These are phyloP conservation scores for Himantopus leucocephalus DNA, from an alignment of 2,113 vertebrate genomes.

Conservation along the genomic window DNA sequence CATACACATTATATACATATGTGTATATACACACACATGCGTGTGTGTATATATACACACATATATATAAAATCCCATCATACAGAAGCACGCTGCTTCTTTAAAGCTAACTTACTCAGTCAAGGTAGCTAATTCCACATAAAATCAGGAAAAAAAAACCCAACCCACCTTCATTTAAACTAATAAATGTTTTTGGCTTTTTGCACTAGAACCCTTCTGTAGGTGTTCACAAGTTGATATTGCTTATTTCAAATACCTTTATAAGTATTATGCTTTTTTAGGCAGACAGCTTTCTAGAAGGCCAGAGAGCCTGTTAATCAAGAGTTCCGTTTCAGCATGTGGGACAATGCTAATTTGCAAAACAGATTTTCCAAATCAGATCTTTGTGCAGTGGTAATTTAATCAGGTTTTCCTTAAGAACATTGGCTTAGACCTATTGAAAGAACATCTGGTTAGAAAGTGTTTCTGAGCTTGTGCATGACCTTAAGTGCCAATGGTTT, in stretches of 20 bases:
- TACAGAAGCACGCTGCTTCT: background rate
- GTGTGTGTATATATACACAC: fast-evolving
- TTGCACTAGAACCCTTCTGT: background rate
- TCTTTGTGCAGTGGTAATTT: background rate
- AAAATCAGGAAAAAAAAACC: background rate
- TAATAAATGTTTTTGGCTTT: background rate
- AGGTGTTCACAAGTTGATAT: background rate
- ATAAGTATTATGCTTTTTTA: background rate
- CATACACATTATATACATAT: too few species aligned
- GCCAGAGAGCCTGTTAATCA: background rate
- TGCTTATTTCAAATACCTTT: background rate
- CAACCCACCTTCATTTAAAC: background rate
- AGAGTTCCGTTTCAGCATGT: background rate
- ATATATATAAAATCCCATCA: background rate
- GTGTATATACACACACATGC: fast-evolving
- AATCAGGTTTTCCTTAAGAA: background rate
- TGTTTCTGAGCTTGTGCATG: background rate
- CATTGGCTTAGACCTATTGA: background rate
- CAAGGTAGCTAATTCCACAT: background rate
- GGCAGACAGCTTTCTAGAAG: background rate
- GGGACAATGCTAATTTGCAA: background rate
- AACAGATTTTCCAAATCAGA: background rate
- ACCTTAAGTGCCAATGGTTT: background rate
- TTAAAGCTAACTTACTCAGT: background rate
- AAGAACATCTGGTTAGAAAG: background rate